Conservation (phyloP, 2,888 invertebrate genomes). For the Synergus itoensis region DNA sequence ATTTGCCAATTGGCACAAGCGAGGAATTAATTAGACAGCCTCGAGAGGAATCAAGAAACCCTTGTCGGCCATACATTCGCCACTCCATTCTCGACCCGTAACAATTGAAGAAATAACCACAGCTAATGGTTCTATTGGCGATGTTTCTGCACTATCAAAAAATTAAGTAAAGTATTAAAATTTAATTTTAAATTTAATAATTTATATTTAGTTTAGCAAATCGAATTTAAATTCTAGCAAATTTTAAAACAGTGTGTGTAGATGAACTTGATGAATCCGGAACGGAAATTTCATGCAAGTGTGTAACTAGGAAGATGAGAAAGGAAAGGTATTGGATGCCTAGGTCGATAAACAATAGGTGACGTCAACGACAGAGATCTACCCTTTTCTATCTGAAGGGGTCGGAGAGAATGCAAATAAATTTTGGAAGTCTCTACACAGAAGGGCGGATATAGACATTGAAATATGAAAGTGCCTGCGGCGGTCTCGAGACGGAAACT, state of each 20-base stretch:
- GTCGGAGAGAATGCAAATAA: constrained; percentile 44
- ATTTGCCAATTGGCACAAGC: constrained; percentile 53
- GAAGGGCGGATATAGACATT: constrained; percentile 43
- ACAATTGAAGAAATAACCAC: constrained; percentile 39
- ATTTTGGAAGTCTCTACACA: constrained; percentile 44
- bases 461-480: constrained; percentile 40
- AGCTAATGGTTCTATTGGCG: constrained; percentile 49
- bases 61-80: constrained; percentile 56
- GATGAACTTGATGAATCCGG: too few species aligned
- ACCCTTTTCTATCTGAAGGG: constrained; percentile 17
- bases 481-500: constrained; percentile 48
- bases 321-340: constrained; percentile 3
- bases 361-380: constrained; percentile 50
- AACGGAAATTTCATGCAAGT: too few species aligned
- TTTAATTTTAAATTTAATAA: too few species aligned
- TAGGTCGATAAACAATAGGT: constrained; percentile 48
- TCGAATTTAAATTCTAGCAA: too few species aligned
- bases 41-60: constrained; percentile 60
- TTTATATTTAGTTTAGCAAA: too few species aligned
- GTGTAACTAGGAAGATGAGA: too few species aligned
- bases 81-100: constrained; percentile 47
- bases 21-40: constrained; percentile 59
- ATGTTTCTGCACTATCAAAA: neutral
- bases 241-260: too few species aligned
- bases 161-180: too few species aligned